Evolutionary conservation across 2,888 invertebrate genomes (phyloP).

Genomic region (Coleophora flavipennella): DNA sequence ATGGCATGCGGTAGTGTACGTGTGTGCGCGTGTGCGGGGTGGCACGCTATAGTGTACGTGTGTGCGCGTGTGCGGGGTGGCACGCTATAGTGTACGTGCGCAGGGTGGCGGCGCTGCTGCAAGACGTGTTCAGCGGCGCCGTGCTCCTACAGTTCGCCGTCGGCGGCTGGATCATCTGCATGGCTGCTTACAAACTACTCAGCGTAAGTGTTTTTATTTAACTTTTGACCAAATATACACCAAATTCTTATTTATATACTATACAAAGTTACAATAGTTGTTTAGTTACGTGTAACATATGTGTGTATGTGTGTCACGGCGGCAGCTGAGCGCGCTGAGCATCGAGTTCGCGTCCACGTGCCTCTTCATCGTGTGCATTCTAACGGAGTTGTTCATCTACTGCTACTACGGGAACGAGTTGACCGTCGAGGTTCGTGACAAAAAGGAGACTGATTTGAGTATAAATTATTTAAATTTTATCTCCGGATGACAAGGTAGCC

Average conservation of each 20-base stretch:
- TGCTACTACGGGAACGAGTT: conserved; percentile 74
- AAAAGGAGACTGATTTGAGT: too few relatives aligned
- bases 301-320: too few relatives aligned
- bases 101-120: conserved; percentile 36
- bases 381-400: conserved; percentile 68
- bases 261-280: too few relatives aligned
- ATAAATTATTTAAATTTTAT: too few relatives aligned
- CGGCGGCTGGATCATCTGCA: conserved; percentile 60
- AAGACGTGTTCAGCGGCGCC: conserved; percentile 45
- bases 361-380: conserved; percentile 66
- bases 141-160: conserved; percentile 55
- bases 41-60: too few relatives aligned
- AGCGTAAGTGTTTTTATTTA: conserved; percentile 32
- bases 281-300: too few relatives aligned
- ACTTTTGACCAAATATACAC: too few relatives aligned
- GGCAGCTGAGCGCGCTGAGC: conserved; percentile 20
- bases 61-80: too few relatives aligned
- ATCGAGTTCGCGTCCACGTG: conserved; percentile 66
- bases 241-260: too few relatives aligned
- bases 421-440: conserved; percentile 50
- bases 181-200: conserved; percentile 58
- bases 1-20: too few relatives aligned
- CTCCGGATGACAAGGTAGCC: too few relatives aligned
- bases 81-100: neutral
- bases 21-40: too few relatives aligned